Evolutionary conservation across 2,797 vertebrate species (phyloP), one percentile per base, ranked within the genome.

Genomic region (Xenops minutus): DNA sequence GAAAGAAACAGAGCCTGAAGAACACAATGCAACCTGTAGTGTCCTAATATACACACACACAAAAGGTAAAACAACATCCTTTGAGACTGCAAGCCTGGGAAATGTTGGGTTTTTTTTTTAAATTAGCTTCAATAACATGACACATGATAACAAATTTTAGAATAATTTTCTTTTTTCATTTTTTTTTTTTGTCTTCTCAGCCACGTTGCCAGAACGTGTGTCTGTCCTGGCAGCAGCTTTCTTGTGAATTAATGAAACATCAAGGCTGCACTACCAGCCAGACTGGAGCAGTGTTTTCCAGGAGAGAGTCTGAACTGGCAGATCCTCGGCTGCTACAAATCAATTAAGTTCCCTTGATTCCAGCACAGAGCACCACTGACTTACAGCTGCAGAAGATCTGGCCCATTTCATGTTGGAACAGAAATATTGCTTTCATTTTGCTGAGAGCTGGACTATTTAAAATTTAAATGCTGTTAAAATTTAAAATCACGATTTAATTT

Each of bases 211-310:
- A 68, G 67, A 91, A 79, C 1, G 0, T 85, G 72, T 71, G 69
- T 67, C 82, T 88, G 49, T 74, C 72, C 73, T 88, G 91, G 73
- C 90, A 94, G 91, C 55, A 89, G 83, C 59, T 94, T 91, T 85
- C 61, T 58, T 76, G 82, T 76, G 90, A 82, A 94, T 52, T 90
- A 95, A 83, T 93, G 94, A 77, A 88, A 95, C 77, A 74, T 94
- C 90, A 88, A 74, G 85, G 64, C 66, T 89, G 58, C 36, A 29
- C 48, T 83, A 72, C 77, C 79, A 90, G 92, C 66, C 91, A 92
- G 87, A 78, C 34, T 81, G 69, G 55, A 89, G 58, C 39, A 54
- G 29, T 39, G 43, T 81, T 83, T 93, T 93, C 85, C 87, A 92
- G 89, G 79, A 88, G 75, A 83, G 32, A 91, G 73, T 43, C 69